Base-by-base conservation (phyloP, 1,140 invertebrate genomes). In the Penaeus japonicus region DNA sequence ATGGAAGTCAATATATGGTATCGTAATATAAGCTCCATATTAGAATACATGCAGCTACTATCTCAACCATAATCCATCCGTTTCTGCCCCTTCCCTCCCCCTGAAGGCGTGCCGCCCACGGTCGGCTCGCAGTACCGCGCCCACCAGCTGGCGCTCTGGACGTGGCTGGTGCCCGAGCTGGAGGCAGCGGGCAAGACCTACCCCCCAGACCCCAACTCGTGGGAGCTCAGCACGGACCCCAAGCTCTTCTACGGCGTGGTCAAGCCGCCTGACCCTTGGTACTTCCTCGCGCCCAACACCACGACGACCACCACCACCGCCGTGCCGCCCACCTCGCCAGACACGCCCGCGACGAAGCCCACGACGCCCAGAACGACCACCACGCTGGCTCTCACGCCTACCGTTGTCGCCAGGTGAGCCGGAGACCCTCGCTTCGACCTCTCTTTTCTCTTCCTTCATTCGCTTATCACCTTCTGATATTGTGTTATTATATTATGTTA, bases 51-150 rank as follows among this genome's bases (percentile, higher is more conserved):
- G n/a, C n/a, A n/a, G n/a, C n/a, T n/a, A n/a, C n/a, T n/a, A n/a
- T n/a, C n/a, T n/a, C n/a, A n/a, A n/a, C n/a, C n/a, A n/a, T n/a
- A n/a, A n/a, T n/a, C n/a, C n/a, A n/a, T n/a, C n/a, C n/a, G n/a
- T n/a, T n/a, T n/a, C n/a, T n/a, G n/a, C 10, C 1, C 47, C 5
- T 15, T 15, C 47, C 15, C 47, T 47, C 0, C 15, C 10, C 47
- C 5, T 47, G 1, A 47, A 98, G 97, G 96, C 85, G 96, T 97
- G 94, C 97, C 97, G 92, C 96, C 96, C 2, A 95, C 96, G 91
- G 95, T 97, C 93, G 97, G 97, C 92, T 97, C 98, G 92, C 98
- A 98, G 92, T 99, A 97, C 93, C 94, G 97, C 32, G 97, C 97
- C 20, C 97, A 98, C 93, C 97, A 98, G 92, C 93, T 98, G 30